These are phyloP conservation scores for Hippopotamyrus pictus DNA, from an alignment of 2,797 vertebrate genomes.

Conservation along the genomic window DNA sequence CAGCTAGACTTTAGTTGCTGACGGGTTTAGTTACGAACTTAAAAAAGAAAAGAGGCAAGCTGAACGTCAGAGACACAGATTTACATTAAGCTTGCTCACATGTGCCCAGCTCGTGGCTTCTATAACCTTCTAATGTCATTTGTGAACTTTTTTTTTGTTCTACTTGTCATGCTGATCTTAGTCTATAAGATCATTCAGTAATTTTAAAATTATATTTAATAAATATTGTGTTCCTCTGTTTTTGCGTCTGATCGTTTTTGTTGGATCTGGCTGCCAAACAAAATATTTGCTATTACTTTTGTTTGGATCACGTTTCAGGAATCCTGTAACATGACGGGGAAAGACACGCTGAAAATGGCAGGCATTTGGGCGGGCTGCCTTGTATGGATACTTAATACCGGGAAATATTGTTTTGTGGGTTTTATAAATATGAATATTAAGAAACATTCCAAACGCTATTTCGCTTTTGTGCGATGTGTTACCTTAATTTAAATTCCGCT, in stretches of 20 bases:
- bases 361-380: neutral
- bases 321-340: neutral
- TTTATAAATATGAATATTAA: neutral
- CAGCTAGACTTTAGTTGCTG: conserved; percentile 1
- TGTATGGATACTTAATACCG: neutral
- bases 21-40: neutral
- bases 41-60: neutral
- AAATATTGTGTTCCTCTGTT: conserved; percentile 68
- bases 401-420: neutral
- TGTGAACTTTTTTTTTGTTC: conserved; percentile 49
- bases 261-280: neutral
- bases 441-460: neutral
- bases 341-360: neutral
- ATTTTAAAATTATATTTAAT: conserved; percentile 76
- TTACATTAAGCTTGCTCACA: neutral
- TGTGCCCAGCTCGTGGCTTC: conserved; percentile 42
- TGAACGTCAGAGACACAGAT: neutral
- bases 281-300: neutral
- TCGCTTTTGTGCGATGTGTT: neutral
- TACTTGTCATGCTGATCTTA: conserved; percentile 52
- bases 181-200: conserved; percentile 26
- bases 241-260: conserved; percentile 35
- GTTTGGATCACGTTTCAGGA: neutral
- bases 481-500: neutral
- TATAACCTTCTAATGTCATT: conserved; percentile 55